Base-by-base conservation (phyloP, 2,888 invertebrate species). In the Lycophotia porphyrea region DNA sequence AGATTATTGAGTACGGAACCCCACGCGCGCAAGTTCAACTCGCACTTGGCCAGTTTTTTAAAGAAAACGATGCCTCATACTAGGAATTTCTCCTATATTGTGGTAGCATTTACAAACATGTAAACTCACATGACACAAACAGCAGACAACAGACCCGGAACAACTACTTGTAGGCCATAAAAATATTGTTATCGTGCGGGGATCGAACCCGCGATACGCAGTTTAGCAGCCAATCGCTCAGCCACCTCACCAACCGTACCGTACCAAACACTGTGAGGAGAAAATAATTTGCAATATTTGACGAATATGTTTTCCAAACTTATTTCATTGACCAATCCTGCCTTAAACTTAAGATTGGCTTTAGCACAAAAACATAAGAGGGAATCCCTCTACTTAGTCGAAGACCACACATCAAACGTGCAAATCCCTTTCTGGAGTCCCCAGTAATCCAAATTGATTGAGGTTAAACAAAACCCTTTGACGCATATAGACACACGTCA, bases 401-500 rank as follows among this genome's bases (percentile, higher is more conserved):
- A 52, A n/a, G 3, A 60, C 47, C 55, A 66, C 78, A 58, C 71
- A 60, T 9, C n/a, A 65, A 71, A 47, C n/a, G 66, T 66, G 66
- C 47, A 52, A 74, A 80, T 73, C 39, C 15, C 15, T 55, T 34
- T 55, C 27, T 55, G 21, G 34, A 63, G 69, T 44, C 9, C 34
- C 5, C 36, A 68, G 24, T 74, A 67, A 74, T 74, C 58, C 67
- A 11, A 42, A 55, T 71, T 68, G 67, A 71, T 60, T 67, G 39
- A 67, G 58, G 63, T 42, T 44, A 47, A 70, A 61, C 52, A 58
- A 72, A 67, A 63, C 55, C 68, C 42, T 24, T 68, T 81, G 66
- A 79, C 71, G 42, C 47, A 71, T 73, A 27, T 31, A 31, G 5
- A 34, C 4, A n/a, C 1, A 44, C 61, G 74, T 74, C 69, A 70